A percentile compares a stretch with the other conserved stretches of the same genome.
Evolutionary conservation across 2,888 invertebrate genomes (phyloP).

Genomic region (Drosophila lacicola): DNA sequence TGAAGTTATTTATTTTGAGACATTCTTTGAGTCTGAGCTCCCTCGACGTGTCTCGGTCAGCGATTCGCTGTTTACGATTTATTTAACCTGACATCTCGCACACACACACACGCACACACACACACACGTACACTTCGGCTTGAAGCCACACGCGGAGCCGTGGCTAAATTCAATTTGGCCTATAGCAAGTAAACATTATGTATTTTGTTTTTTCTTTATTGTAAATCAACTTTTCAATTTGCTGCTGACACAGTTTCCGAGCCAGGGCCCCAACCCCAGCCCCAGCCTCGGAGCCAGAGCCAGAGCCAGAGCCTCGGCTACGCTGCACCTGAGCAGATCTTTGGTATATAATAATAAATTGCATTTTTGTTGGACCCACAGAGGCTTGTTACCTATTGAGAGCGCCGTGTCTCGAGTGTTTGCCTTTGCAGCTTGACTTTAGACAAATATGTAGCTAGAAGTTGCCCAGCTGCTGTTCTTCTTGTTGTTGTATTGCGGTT

Average conservation of each 20-base stretch:
- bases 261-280: slow-evolving; percentile 13
- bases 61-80: slow-evolving; percentile 59
- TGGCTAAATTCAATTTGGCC: slow-evolving; percentile 68
- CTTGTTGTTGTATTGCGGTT: slow-evolving; percentile 21
- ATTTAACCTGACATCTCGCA: slow-evolving; percentile 62
- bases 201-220: slow-evolving; percentile 41
- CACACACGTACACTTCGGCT: slow-evolving; percentile 10
- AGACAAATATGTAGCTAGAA: slow-evolving; percentile 50
- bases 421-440: slow-evolving; percentile 48
- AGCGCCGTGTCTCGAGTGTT: slow-evolving; percentile 41
- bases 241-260: slow-evolving; percentile 75
- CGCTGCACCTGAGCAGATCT: slow-evolving; percentile 67
- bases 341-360: slow-evolving; percentile 61
- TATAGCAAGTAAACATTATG: slow-evolving; percentile 54
- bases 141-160: slow-evolving; percentile 54
- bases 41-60: slow-evolving; percentile 48
- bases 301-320: slow-evolving; percentile 17
- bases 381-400: slow-evolving; percentile 56
- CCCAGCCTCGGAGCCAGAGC: not conserved
- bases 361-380: slow-evolving; percentile 54
- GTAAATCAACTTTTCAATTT: slow-evolving; percentile 78
- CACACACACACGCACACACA: slow-evolving; percentile 9
- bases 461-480: slow-evolving; percentile 24
- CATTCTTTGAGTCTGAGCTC: slow-evolving; percentile 59
- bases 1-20: slow-evolving; percentile 52